phyloP scores from a whole-genome alignment of 2,797 vertebrate genomes.

The Cephalopachus bancanus region DNA sequence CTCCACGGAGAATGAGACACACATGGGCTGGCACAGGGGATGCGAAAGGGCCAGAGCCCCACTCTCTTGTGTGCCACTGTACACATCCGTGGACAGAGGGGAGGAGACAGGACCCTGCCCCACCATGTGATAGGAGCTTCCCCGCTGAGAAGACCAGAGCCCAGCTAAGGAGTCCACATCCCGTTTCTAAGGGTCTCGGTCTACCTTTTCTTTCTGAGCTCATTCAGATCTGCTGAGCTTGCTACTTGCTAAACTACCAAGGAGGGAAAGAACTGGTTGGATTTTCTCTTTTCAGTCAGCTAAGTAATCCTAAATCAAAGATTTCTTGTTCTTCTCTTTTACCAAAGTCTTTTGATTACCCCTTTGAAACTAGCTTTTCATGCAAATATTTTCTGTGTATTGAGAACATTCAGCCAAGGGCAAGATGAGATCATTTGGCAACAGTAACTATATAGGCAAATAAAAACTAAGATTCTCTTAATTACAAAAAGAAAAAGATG shows the following conservation, averaged over 20 bases:
- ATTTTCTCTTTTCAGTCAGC: slow-evolving; percentile 11
- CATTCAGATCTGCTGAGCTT: not conserved
- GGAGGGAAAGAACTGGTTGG: not conserved
- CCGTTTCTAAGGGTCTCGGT: not conserved
- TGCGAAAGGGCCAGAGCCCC: not conserved
- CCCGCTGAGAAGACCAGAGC: not conserved
- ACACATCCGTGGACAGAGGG: not conserved
- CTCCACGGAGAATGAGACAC: not conserved
- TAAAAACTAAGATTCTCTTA: slow-evolving; percentile 24
- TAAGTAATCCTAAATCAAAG: slow-evolving; percentile 25
- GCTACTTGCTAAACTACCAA: not conserved
- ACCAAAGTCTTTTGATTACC: not conserved
- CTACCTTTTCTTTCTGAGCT: not conserved
- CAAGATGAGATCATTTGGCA: not conserved
- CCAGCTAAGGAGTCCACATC: not conserved
- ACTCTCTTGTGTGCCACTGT: not conserved
- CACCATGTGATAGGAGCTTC: not conserved
- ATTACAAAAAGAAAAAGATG: not conserved
- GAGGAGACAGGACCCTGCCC: not conserved
- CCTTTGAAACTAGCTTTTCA: slow-evolving; percentile 9
- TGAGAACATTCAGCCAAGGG: not conserved
- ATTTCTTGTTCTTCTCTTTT: slow-evolving; percentile 37
- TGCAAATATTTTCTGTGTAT: not conserved
- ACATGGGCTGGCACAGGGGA: not conserved
- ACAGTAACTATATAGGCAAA: not conserved